Base-by-base conservation (phyloP, 1,140 invertebrate genomes). In the Brachystomella parvula region DNA sequence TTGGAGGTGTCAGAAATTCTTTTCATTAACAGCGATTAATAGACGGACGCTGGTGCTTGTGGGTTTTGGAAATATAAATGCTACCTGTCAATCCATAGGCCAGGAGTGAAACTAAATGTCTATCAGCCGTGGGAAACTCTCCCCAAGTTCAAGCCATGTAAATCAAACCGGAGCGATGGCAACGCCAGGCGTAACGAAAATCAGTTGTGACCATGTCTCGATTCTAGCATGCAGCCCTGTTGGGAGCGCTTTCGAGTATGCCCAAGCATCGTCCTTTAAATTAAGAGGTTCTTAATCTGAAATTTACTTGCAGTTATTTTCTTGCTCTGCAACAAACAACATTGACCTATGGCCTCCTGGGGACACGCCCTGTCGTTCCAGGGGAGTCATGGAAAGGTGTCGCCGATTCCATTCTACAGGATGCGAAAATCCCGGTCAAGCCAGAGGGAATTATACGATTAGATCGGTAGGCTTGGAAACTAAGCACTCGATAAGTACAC, bases 361-460 rank as follows among this genome's bases (percentile, higher is more conserved):
- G 59, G 2, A 60, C 47, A 21, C 58, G 60, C 9, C 17, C 58
- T 24, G 44, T 66, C 9, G 21, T 24, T 29, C 28, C 47, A 12
- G 32, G 59, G 24, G 65, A 66, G 17, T 33, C 44, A 2, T 68
- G 66, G 66, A 68, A 64, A 31, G 21, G 24, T 21, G 35, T 35
- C 2, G 32, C 64, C 19, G 62, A 64, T 2, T 26, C 21, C 6
- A 58, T 68, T 53, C 64, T 68, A 17, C 33, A 53, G 21, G 33
- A 47, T 47, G 30, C 28, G 15, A 61, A 61, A 28, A 9, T 68
- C 9, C 6, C 47, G 19, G 12, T 63, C 9, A 58, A 68, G 35
- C 35, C 57, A 9, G 66, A 68, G 12, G 67, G 67, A 28, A 21
- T 69, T 12, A 44, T 71, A 19, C 57, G 66, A 1, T 39, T 71